Evolutionary conservation across 2,888 invertebrate genomes (phyloP).

Genomic region (Dryobotodes eremita): DNA sequence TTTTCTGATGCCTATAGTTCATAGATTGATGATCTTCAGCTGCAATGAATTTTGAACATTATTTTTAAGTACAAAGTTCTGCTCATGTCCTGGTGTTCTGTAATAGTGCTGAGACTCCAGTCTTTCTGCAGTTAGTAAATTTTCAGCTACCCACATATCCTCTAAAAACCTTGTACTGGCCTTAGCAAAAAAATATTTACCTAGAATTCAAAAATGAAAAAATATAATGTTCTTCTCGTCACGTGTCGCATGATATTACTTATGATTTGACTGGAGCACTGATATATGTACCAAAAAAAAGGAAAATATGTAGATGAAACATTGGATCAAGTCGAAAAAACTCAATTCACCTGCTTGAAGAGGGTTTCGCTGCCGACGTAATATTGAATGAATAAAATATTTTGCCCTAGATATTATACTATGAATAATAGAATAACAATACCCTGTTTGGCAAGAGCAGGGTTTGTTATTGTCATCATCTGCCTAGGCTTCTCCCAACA

Average conservation of each 20-base stretch:
- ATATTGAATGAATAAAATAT: constrained; percentile 36
- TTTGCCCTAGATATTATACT: constrained; percentile 9
- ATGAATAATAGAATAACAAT: constrained; percentile 39
- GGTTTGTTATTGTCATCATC: neutral
- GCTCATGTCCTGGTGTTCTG: neutral
- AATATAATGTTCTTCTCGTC: neutral
- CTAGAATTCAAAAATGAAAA: neutral
- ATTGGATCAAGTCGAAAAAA: constrained; percentile 40
- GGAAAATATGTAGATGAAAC: constrained; percentile 37
- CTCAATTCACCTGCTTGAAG: constrained; percentile 28
- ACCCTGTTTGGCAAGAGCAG: neutral
- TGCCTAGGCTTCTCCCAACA: too few relatives aligned
- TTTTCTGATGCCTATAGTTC: neutral
- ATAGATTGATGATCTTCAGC: neutral
- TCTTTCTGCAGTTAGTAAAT: neutral
- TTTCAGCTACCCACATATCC: neutral
- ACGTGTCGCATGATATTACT: constrained; percentile 10
- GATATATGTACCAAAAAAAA: constrained; percentile 16
- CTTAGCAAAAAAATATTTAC: neutral
- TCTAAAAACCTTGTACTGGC: neutral
- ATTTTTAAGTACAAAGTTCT: neutral
- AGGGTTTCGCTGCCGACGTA: constrained; percentile 24
- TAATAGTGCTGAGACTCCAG: neutral
- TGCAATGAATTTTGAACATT: neutral
- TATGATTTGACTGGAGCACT: constrained; percentile 14